Percentiles rank a stretch among this genome's conserved stretches.
Conservation (phyloP, 2,888 invertebrate genomes). For the Branchipolynoe longqiensis region DNA sequence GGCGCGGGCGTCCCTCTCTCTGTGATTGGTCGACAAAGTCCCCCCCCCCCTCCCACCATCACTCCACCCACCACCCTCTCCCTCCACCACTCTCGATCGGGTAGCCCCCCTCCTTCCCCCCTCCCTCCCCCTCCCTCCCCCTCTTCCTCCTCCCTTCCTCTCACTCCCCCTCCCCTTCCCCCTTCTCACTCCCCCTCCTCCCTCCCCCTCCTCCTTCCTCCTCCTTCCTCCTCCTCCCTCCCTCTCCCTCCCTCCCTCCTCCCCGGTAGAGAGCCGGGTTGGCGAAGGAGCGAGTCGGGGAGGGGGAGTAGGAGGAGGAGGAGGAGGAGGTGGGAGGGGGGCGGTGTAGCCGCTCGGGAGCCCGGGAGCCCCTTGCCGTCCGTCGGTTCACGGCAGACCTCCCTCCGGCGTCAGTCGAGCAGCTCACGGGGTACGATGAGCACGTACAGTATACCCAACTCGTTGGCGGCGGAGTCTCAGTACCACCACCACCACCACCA, state of each 20-base stretch:
- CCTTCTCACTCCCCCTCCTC: background rate
- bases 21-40: too few relatives aligned
- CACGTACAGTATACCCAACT: conserved; percentile 44
- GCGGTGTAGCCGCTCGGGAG: background rate
- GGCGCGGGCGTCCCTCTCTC: too few relatives aligned
- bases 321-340: background rate
- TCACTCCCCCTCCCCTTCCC: background rate
- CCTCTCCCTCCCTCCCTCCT: background rate
- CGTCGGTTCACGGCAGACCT: too few relatives aligned
- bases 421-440: conserved; percentile 14
- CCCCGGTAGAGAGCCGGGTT: background rate
- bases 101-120: background rate
- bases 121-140: background rate
- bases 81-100: background rate
- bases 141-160: background rate
- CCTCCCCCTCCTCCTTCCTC: background rate
- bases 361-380: too few relatives aligned
- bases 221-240: background rate
- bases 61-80: background rate
- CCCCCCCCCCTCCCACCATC: too few relatives aligned
- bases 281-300: background rate
- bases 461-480: conserved; percentile 23
- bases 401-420: background rate
- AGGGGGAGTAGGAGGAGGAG: background rate
- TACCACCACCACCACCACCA: conserved; percentile 23